Conservation (phyloP, 1,140 invertebrate genomes). For the Bactericera cockerelli region DNA sequence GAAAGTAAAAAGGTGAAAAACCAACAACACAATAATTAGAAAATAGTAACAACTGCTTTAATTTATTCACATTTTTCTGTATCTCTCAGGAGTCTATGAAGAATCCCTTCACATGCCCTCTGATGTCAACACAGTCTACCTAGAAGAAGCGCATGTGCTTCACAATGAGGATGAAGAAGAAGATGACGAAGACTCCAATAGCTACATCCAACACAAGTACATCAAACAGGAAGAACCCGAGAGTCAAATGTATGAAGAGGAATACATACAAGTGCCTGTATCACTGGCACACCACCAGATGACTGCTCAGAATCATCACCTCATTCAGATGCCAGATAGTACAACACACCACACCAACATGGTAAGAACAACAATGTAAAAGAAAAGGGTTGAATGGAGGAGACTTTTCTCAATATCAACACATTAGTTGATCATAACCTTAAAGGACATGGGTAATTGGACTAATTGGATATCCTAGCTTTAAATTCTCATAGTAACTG, state of each 20-base stretch:
- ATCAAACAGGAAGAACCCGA: not conserved
- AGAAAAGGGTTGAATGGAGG: slow-evolving; percentile 26
- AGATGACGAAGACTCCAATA: not conserved
- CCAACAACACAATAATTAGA: too few species aligned
- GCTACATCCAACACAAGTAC: not conserved
- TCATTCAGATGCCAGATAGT: not conserved
- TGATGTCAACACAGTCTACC: not conserved
- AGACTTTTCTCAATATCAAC: too few species aligned
- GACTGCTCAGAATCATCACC: not conserved
- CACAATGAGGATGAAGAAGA: not conserved
- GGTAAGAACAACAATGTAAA: not conserved
- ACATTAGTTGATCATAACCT: too few species aligned
- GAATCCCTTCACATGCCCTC: not conserved
- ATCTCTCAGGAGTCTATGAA: not conserved
- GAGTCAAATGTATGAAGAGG: slow-evolving; percentile 3
- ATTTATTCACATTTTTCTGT: too few species aligned
- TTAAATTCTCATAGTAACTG: too few species aligned
- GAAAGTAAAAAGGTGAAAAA: too few species aligned
- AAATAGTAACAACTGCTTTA: too few species aligned
- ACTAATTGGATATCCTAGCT: too few species aligned
- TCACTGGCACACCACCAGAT: not conserved
- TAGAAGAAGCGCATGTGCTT: not conserved
- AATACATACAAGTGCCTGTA: slow-evolving; percentile 4
- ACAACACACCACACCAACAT: not conserved
- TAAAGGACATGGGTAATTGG: too few species aligned